phyloP scores from a whole-genome alignment of 2,888 invertebrate genomes.

The Ptilodon capucinus region DNA sequence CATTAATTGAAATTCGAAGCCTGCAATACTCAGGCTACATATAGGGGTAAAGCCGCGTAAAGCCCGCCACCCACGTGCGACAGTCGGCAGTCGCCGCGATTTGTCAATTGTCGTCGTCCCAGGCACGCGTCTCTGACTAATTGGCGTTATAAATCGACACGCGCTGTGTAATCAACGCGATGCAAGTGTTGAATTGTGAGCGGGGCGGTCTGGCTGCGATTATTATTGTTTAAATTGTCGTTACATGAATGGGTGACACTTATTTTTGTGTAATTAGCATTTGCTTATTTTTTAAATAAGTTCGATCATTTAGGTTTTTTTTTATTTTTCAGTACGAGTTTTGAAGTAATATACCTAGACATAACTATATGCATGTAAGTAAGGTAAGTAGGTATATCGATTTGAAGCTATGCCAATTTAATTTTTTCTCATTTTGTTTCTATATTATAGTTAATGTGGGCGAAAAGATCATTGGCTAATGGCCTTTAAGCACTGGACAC shows the following conservation, averaged over 20 bases:
- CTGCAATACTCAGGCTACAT: conserved; percentile 18
- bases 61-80: conserved; percentile 62
- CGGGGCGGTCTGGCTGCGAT: conserved; percentile 26
- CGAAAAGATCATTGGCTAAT: too few species aligned
- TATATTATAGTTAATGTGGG: too few species aligned
- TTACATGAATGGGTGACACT: not conserved
- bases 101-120: conserved; percentile 69
- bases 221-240: conserved; percentile 21
- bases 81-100: conserved; percentile 63
- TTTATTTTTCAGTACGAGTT: not conserved
- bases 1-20: conserved; percentile 21
- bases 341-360: not conserved
- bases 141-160: conserved; percentile 76
- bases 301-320: not conserved
- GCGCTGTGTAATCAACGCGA: conserved; percentile 58
- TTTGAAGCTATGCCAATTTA: too few species aligned
- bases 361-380: too few species aligned
- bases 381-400: too few species aligned
- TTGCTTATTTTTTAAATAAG: not conserved
- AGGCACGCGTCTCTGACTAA: conserved; percentile 70
- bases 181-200: conserved; percentile 49
- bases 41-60: conserved; percentile 19
- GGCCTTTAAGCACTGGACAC: too few species aligned
- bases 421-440: too few species aligned
- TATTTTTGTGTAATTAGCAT: not conserved